Evolutionary conservation across 2,888 invertebrate species (phyloP).

Genomic region (Eupithecia subfuscata): DNA sequence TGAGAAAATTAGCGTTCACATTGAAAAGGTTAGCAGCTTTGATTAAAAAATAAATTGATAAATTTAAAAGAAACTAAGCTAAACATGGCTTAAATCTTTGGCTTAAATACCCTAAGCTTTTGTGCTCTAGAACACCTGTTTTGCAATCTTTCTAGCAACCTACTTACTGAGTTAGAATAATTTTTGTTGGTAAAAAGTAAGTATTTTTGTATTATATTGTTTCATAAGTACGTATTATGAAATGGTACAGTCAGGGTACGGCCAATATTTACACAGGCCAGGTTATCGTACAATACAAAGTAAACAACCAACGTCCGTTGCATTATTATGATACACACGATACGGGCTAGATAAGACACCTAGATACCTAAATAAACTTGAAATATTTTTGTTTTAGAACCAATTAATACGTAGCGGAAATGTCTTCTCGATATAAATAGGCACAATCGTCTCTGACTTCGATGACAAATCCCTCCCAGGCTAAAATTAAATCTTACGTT

Average conservation of each 20-base stretch:
- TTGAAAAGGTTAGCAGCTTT: neutral
- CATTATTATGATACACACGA: neutral
- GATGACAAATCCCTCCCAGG: conserved; percentile 12
- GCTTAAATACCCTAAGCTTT: neutral
- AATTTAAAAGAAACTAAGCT: neutral
- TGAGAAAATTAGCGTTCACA: neutral
- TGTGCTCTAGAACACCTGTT: neutral
- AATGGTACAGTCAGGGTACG: neutral
- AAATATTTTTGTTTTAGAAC: conserved; percentile 10
- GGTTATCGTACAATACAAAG: conserved; percentile 3
- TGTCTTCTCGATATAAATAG: conserved; percentile 1
- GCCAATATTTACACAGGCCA: neutral
- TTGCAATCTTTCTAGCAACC: neutral
- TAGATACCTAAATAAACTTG: neutral
- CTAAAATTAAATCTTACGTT: conserved; percentile 7
- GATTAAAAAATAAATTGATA: too few species aligned
- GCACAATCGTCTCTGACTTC: conserved; percentile 5
- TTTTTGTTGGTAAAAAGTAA: neutral
- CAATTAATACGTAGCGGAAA: conserved; percentile 20
- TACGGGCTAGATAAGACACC: neutral
- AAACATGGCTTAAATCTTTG: neutral
- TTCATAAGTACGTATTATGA: neutral
- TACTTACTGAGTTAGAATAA: neutral
- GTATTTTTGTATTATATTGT: neutral
- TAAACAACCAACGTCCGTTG: conserved; percentile 1